phyloP scores from a whole-genome alignment of 2,113 vertebrate species.

The Himantopus leucocephalus region DNA sequence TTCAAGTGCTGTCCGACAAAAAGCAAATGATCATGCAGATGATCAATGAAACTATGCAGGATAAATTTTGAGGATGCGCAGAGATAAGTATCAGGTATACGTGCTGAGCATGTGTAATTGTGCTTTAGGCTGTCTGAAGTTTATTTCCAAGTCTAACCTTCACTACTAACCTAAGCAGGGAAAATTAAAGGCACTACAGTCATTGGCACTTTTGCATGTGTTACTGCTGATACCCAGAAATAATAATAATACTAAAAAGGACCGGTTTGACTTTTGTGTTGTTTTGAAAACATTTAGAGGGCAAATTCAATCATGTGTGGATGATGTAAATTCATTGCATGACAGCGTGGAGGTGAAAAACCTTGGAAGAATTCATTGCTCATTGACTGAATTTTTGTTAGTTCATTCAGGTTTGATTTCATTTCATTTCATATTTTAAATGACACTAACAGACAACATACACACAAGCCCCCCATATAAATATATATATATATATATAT shows the following conservation, averaged over 20 bases:
- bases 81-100: neutral
- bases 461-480: too few relatives aligned
- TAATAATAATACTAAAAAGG: neutral
- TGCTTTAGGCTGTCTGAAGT: neutral
- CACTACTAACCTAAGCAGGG: neutral
- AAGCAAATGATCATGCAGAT: neutral
- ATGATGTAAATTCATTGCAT: neutral
- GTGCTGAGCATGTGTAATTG: neutral
- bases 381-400: neutral
- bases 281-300: neutral
- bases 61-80: neutral
- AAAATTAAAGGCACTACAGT: neutral
- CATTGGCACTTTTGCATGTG: neutral
- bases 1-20: neutral
- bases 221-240: neutral
- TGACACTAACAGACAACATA: neutral
- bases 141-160: neutral
- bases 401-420: neutral
- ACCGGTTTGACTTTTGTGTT: neutral
- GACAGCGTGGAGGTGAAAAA: neutral
- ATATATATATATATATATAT: neutral
- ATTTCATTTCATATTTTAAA: neutral
- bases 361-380: neutral
- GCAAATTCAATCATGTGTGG: neutral
- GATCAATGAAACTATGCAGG: neutral